Percentiles rank a stretch among this genome's conserved stretches.
These are phyloP conservation scores for Stenotaenia linearis DNA, from an alignment of 2,888 invertebrate species.

Conservation along the genomic window DNA sequence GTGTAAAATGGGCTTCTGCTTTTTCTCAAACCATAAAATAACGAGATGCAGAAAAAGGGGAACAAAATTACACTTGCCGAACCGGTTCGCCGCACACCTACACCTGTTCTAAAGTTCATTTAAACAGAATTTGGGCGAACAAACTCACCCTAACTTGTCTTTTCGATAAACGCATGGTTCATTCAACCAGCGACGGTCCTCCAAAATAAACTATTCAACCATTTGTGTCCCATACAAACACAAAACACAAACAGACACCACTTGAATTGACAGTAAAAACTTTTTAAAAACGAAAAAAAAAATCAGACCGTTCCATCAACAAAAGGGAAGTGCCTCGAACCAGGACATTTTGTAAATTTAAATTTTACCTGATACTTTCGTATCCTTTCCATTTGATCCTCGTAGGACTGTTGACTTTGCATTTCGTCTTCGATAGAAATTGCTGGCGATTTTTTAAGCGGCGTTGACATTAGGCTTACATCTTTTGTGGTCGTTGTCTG, in stretches of 20 bases:
- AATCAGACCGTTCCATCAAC: neutral
- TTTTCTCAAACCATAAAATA: neutral
- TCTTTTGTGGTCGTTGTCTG: neutral
- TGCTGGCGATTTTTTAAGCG: neutral
- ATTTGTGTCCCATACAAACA: neutral
- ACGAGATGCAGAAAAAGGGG: neutral
- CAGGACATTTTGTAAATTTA: neutral
- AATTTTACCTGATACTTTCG: constrained; percentile 76
- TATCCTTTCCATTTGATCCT: constrained; percentile 82
- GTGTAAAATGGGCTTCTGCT: neutral
- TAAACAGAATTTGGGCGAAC: neutral
- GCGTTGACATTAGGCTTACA: neutral
- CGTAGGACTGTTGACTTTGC: neutral
- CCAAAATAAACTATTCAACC: neutral
- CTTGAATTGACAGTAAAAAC: neutral
- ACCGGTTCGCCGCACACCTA: neutral
- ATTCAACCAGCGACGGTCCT: neutral
- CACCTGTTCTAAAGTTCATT: neutral
- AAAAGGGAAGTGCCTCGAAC: neutral
- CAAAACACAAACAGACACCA: neutral
- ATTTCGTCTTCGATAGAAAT: neutral
- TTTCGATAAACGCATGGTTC: neutral
- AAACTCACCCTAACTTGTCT: neutral
- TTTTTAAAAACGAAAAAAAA: neutral
- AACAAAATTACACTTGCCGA: neutral